Conservation (phyloP, 2,888 invertebrate genomes). For the Sminthurinus aureus region DNA sequence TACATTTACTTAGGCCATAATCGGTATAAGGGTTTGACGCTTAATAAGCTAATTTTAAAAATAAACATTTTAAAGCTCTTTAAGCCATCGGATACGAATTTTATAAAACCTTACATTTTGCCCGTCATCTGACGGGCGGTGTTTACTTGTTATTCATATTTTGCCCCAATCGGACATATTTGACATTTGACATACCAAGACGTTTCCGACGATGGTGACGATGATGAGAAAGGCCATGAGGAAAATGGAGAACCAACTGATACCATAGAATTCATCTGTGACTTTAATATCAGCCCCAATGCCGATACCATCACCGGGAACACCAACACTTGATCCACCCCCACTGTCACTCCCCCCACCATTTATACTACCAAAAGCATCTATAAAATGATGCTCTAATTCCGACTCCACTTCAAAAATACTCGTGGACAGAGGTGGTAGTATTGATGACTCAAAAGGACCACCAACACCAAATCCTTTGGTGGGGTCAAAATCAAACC, state of each 20-base stretch:
- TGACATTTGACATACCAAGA: slow-evolving; percentile 66
- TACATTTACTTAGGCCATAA: too few species aligned
- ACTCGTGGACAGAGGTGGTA: background rate
- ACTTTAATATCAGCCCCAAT: background rate
- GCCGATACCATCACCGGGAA: background rate
- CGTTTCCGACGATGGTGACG: slow-evolving; percentile 86
- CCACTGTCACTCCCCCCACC: background rate
- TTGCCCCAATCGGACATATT: too few species aligned
- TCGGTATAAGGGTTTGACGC: too few species aligned
- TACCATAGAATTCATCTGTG: background rate
- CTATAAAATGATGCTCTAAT: background rate
- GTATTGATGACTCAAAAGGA: background rate
- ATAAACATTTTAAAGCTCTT: too few species aligned
- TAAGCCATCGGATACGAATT: too few species aligned
- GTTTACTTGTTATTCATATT: too few species aligned
- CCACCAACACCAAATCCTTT: background rate
- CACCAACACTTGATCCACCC: background rate
- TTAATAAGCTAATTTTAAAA: too few species aligned
- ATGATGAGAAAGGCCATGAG: slow-evolving; percentile 66
- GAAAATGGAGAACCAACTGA: slow-evolving; percentile 66
- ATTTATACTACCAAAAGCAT: background rate
- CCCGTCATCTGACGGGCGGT: too few species aligned
- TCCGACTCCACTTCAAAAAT: background rate
- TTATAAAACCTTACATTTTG: too few species aligned
- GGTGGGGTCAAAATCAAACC: background rate